Conservation (phyloP, 2,113 vertebrate genomes). For the Argyrosomus japonicus region DNA sequence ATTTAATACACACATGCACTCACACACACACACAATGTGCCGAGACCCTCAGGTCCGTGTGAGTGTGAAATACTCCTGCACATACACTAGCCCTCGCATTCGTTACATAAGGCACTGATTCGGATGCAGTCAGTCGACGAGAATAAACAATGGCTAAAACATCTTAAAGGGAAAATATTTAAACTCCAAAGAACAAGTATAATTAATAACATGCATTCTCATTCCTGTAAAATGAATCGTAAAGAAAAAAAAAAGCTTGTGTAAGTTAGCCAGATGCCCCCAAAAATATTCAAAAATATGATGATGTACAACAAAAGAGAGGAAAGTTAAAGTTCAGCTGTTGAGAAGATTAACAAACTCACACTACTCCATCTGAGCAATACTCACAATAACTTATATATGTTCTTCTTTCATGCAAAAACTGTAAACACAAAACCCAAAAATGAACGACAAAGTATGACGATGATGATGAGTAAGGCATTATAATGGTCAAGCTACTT, state of each 20-base stretch:
- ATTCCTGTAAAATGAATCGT: slow-evolving; percentile 52
- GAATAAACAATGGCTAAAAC: slow-evolving; percentile 64
- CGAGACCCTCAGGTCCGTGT: slow-evolving; percentile 64
- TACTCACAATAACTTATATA: slow-evolving; percentile 74
- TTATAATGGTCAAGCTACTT: slow-evolving; percentile 76
- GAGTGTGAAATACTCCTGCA: slow-evolving; percentile 51
- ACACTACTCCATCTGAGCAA: slow-evolving; percentile 57
- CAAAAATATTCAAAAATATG: slow-evolving; percentile 26
- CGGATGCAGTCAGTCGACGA: slow-evolving; percentile 52
- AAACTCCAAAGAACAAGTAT: slow-evolving; percentile 60
- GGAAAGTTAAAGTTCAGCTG: slow-evolving; percentile 52
- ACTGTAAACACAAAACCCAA: slow-evolving; percentile 67
- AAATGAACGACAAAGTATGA: slow-evolving; percentile 53
- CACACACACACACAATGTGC: slow-evolving; percentile 53
- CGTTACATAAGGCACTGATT: slow-evolving; percentile 81
- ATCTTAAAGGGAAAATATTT: slow-evolving; percentile 65
- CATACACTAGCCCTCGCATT: slow-evolving; percentile 58
- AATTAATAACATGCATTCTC: slow-evolving; percentile 70
- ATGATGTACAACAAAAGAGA: slow-evolving; percentile 58
- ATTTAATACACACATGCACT: slow-evolving; percentile 37
- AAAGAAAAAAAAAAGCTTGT: slow-evolving; percentile 28
- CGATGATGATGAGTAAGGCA: slow-evolving; percentile 77
- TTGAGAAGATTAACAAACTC: slow-evolving; percentile 48
- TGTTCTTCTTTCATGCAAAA: slow-evolving; percentile 76
- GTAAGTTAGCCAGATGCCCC: slow-evolving; percentile 21